Evolutionary conservation across 2,888 invertebrate species (phyloP).

Genomic region (Noctua fimbriata): DNA sequence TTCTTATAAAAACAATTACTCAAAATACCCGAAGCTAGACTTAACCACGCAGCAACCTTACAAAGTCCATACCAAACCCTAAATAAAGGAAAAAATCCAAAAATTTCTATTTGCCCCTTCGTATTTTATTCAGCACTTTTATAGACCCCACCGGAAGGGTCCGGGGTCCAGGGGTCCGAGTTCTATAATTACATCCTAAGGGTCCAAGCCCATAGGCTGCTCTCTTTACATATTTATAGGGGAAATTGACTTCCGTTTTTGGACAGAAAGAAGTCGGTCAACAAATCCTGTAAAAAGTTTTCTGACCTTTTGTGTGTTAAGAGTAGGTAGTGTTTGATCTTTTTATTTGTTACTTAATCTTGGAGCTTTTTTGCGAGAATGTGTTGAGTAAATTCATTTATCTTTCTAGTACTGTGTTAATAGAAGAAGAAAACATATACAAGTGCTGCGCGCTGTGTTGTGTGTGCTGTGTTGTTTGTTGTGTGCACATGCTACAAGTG

Average conservation of each 20-base stretch:
- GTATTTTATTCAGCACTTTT: slow-evolving; percentile 67
- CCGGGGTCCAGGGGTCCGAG: slow-evolving; percentile 50
- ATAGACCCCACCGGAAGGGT: slow-evolving; percentile 65
- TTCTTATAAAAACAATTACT: no score
- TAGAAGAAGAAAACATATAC: no score
- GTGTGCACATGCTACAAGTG: no score
- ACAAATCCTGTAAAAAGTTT: slow-evolving; percentile 58
- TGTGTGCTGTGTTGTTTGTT: no score
- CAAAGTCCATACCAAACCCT: neutral
- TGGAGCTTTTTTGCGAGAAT: no score
- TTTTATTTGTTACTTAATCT: slow-evolving; percentile 27
- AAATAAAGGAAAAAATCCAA: slow-evolving; percentile 37
- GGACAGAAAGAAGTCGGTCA: slow-evolving; percentile 55
- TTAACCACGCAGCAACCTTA: neutral
- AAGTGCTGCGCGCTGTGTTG: no score
- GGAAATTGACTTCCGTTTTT: slow-evolving; percentile 70
- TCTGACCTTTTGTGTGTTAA: slow-evolving; percentile 46
- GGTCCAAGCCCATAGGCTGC: slow-evolving; percentile 44
- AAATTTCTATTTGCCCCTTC: slow-evolving; percentile 54
- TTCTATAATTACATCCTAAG: slow-evolving; percentile 70
- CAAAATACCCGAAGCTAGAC: neutral
- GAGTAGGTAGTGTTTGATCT: slow-evolving; percentile 44
- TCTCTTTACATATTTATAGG: slow-evolving; percentile 69
- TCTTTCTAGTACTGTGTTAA: no score
- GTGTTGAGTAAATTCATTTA: no score